phyloP scores from a whole-genome alignment of 2,888 invertebrate genomes.

The Sisyra terminalis region DNA sequence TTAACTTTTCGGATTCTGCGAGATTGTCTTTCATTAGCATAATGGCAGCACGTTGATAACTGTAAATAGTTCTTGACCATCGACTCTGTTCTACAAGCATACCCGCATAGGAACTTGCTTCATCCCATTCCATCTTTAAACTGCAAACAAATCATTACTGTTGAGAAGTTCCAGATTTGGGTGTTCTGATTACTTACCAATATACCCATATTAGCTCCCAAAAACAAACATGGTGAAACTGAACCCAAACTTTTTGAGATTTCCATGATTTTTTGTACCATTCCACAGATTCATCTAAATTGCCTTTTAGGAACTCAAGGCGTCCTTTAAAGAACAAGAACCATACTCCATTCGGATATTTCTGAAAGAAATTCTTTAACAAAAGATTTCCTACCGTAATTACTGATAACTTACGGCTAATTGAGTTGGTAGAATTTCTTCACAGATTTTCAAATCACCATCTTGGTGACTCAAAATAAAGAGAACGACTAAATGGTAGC shows the following conservation, averaged over 20 bases:
- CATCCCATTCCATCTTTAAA: conserved; percentile 56
- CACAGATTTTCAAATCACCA: conserved; percentile 62
- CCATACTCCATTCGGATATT: conserved; percentile 73
- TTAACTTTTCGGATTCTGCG: conserved; percentile 31
- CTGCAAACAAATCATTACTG: conserved; percentile 25
- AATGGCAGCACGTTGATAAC: conserved; percentile 76
- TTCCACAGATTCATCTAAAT: conserved; percentile 47
- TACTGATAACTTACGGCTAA: conserved; percentile 31
- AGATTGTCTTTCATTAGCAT: conserved; percentile 52
- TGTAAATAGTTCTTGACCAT: conserved; percentile 87
- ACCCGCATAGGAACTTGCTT: conserved; percentile 55
- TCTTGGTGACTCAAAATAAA: conserved; percentile 67
- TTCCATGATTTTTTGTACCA: conserved; percentile 70
- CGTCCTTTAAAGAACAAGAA: conserved; percentile 84
- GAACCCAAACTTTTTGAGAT: conserved; percentile 72
- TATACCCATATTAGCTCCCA: conserved; percentile 92
- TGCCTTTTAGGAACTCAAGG: conserved; percentile 64
- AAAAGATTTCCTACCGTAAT: too few relatives aligned
- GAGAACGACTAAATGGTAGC: conserved; percentile 72
- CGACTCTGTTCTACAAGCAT: conserved; percentile 59
- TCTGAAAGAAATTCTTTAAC: conserved; percentile 23
- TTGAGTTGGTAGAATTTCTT: conserved; percentile 56
- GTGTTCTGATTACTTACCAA: conserved; percentile 35
- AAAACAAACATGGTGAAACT: conserved; percentile 83
- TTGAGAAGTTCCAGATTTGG: not conserved